A percentile compares a stretch with the other conserved stretches of the same genome.
Evolutionary conservation across 2,797 vertebrate species (phyloP).

Genomic region (Amblyraja radiata): DNA sequence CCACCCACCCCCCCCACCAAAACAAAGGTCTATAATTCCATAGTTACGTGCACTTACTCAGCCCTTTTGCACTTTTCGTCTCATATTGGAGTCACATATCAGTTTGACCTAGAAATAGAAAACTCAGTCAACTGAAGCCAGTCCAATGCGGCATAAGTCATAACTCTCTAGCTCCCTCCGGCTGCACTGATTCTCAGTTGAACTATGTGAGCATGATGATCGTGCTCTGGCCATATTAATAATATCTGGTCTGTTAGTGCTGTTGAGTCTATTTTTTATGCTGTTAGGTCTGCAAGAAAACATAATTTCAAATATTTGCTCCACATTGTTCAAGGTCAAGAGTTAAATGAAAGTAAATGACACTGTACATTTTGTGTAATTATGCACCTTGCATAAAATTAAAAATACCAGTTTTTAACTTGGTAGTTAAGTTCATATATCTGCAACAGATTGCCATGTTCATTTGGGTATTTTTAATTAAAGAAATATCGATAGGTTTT

Average conservation of each 20-base stretch:
- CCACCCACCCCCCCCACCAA: conserved; percentile 48
- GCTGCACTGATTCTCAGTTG: conserved; percentile 51
- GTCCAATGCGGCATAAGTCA: conserved; percentile 48
- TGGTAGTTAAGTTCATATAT: neutral
- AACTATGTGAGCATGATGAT: conserved; percentile 49
- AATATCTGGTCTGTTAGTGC: too few species aligned
- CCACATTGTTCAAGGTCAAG: conserved; percentile 31
- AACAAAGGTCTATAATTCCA: conserved; percentile 55
- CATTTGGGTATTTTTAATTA: neutral
- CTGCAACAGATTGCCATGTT: neutral
- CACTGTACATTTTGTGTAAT: conserved; percentile 40
- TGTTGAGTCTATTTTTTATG: too few species aligned
- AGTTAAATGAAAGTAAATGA: conserved; percentile 44
- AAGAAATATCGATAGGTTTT: neutral
- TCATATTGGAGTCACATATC: conserved; percentile 69
- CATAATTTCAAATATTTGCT: neutral
- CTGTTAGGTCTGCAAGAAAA: conserved; percentile 33
- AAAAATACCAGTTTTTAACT: conserved; percentile 42
- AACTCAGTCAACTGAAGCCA: conserved; percentile 52
- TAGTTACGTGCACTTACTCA: conserved; percentile 56
- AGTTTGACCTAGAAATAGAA: conserved; percentile 70
- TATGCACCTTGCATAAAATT: conserved; percentile 42
- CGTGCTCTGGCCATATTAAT: conserved; percentile 40
- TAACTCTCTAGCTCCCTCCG: conserved; percentile 47
- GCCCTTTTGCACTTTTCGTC: conserved; percentile 62